Evolutionary conservation across 2,797 vertebrate species (phyloP).

Genomic region (Heliangelus exortis): DNA sequence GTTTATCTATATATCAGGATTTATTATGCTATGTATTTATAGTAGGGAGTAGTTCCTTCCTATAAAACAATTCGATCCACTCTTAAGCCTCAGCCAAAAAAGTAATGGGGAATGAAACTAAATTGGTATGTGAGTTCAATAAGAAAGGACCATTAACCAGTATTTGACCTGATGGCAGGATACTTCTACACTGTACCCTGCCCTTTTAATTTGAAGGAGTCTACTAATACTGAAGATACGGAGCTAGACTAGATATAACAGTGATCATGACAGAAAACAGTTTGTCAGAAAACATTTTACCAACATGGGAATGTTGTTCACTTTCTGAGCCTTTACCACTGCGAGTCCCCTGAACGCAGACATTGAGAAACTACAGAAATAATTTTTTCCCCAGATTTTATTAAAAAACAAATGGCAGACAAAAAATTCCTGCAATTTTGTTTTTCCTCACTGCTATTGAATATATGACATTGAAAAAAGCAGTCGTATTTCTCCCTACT

Average conservation of each 20-base stretch:
- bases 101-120: not conserved
- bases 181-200: fast-evolving
- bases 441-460: not conserved
- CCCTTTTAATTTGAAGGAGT: not conserved
- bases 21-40: not conserved
- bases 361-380: not conserved
- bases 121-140: not conserved
- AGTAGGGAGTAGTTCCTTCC: not conserved
- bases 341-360: not conserved
- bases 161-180: not conserved
- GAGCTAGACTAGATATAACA: not conserved
- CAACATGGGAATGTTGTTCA: not conserved
- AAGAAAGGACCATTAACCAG: not conserved
- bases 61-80: not conserved
- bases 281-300: not conserved
- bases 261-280: not conserved
- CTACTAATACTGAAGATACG: not conserved
- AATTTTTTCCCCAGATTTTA: not conserved
- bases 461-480: not conserved
- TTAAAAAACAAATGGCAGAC: not conserved
- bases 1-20: not conserved
- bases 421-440: not conserved
- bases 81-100: not conserved
- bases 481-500: not conserved
- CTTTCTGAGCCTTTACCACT: not conserved